Percentiles rank a stretch among this genome's conserved stretches.
phyloP scores from a whole-genome alignment of 2,888 invertebrate genomes.

The Cosmorhoe ocellata region DNA sequence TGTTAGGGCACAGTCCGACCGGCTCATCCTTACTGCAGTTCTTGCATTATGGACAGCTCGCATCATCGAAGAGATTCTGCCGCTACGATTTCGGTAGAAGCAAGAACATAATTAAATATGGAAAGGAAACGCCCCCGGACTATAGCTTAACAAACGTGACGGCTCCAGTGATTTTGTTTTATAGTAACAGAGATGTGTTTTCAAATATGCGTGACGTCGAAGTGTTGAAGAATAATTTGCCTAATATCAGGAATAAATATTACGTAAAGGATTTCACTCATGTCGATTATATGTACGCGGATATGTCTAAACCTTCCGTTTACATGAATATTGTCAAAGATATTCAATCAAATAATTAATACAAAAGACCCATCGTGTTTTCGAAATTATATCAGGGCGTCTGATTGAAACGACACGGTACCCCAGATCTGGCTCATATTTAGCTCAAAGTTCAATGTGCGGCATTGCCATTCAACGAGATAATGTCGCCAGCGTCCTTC shows the following conservation, averaged over 20 bases:
- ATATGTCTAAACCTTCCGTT: constrained; percentile 51
- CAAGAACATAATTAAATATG: constrained; percentile 67
- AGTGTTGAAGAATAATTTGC: constrained; percentile 59
- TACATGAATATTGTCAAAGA: constrained; percentile 54
- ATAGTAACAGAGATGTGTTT: constrained; percentile 67
- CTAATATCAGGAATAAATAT: constrained; percentile 73
- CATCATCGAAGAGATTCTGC: constrained; percentile 56
- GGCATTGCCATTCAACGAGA: too few species aligned
- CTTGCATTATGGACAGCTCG: constrained; percentile 66
- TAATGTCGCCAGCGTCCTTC: too few species aligned
- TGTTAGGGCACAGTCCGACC: constrained; percentile 83
- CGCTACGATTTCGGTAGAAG: constrained; percentile 55
- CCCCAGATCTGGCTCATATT: too few species aligned
- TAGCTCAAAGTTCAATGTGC: too few species aligned
- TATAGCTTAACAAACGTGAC: constrained; percentile 53
- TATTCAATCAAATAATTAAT: constrained; percentile 30
- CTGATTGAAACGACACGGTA: too few species aligned
- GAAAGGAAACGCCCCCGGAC: constrained; percentile 54
- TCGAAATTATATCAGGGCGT: too few species aligned
- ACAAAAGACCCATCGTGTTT: too few species aligned
- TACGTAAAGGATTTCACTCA: constrained; percentile 83
- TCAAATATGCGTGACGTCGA: constrained; percentile 76
- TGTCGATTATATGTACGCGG: constrained; percentile 85
- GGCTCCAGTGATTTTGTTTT: constrained; percentile 58
- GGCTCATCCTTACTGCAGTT: constrained; percentile 80